Percentiles rank a stretch among this genome's conserved stretches.
These are phyloP conservation scores for Aspiorhynchus laticeps DNA, from an alignment of 2,113 vertebrate species.

Conservation along the genomic window DNA sequence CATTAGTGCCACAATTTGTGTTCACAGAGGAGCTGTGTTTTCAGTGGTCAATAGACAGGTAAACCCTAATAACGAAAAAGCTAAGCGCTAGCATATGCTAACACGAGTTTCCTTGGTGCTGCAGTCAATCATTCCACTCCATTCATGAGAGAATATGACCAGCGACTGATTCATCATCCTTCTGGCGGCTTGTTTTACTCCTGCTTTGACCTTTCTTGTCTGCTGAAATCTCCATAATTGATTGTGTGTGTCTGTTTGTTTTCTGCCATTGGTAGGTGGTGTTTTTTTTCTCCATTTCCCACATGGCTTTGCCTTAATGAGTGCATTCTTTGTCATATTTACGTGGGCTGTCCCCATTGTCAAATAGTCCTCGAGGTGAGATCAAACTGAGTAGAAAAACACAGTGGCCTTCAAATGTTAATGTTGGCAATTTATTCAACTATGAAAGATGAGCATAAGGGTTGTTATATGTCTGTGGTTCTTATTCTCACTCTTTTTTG, in stretches of 20 bases:
- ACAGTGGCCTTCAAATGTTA: constrained; percentile 32
- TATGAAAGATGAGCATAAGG: constrained; percentile 29
- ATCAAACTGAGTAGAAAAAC: neutral
- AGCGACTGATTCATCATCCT: constrained; percentile 10
- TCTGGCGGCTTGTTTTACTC: constrained; percentile 11
- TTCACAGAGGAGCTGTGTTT: neutral
- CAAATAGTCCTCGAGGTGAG: neutral
- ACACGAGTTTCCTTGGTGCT: neutral
- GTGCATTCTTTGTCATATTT: constrained; percentile 31
- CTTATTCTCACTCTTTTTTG: neutral
- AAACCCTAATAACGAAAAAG: neutral
- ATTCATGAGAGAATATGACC: constrained; percentile 9
- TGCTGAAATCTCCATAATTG: constrained; percentile 34
- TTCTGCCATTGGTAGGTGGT: neutral
- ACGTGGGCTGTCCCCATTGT: constrained; percentile 7
- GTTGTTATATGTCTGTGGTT: constrained; percentile 27
- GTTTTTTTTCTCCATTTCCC: neutral
- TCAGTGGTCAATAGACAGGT: neutral
- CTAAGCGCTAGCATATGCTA: neutral
- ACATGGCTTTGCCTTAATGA: constrained; percentile 13
- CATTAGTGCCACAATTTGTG: neutral
- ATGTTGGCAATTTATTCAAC: constrained; percentile 36
- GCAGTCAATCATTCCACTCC: constrained; percentile 8
- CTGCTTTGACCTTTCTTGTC: constrained; percentile 43
- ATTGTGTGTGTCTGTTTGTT: constrained; percentile 28